phyloP scores from a whole-genome alignment of 2,888 invertebrate genomes.

The Hemistola chrysoprasaria region DNA sequence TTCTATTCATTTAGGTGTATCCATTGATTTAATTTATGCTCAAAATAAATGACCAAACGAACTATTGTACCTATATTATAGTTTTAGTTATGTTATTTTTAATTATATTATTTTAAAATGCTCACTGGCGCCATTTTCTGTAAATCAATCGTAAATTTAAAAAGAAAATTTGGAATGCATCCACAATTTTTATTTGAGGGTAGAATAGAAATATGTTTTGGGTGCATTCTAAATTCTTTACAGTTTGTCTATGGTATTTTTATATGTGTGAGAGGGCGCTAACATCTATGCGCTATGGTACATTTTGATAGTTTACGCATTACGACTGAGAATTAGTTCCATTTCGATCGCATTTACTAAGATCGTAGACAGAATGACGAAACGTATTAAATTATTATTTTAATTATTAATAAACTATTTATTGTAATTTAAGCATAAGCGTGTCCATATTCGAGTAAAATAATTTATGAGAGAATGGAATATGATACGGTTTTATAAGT shows the following conservation, averaged over 20 bases:
- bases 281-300: no score
- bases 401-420: constrained; percentile 10
- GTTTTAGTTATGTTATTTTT: no score
- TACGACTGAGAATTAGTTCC: no score
- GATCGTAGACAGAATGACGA: no score
- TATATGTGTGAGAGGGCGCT: no score
- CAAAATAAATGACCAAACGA: not conserved
- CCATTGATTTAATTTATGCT: not conserved
- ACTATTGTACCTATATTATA: not conserved
- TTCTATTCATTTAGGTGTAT: no score
- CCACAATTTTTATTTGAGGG: constrained; percentile 17
- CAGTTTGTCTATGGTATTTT: no score
- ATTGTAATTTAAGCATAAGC: constrained; percentile 8
- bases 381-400: constrained; percentile 5
- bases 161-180: constrained; percentile 22
- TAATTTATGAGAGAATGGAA: constrained; percentile 17
- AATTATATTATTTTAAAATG: constrained; percentile 13
- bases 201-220: constrained; percentile 16
- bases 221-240: constrained; percentile 23
- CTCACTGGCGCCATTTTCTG: constrained; percentile 52
- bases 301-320: no score
- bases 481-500: constrained; percentile 14
- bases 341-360: no score
- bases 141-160: constrained; percentile 6
- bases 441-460: constrained; percentile 20